Percentiles rank a stretch among this genome's conserved stretches.
These are phyloP conservation scores for Miniopterus natalensis DNA, from an alignment of 2,113 vertebrate species.

Conservation along the genomic window DNA sequence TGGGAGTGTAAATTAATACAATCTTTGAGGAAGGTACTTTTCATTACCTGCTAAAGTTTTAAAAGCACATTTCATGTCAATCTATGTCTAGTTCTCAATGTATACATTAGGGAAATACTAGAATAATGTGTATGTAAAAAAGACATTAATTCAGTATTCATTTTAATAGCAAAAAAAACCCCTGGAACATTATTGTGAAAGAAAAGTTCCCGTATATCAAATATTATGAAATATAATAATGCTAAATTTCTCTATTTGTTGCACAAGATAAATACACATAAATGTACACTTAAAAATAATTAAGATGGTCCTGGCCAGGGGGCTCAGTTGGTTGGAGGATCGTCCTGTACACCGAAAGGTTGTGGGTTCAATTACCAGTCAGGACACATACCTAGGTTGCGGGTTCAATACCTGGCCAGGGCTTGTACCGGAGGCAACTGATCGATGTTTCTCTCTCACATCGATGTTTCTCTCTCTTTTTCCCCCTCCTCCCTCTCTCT, in stretches of 20 bases:
- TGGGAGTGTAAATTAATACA: neutral
- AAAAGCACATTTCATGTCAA: slow-evolving; percentile 13
- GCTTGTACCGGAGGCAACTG: neutral
- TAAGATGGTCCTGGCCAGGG: neutral
- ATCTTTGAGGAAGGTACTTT: slow-evolving; percentile 12
- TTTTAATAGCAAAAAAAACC: neutral
- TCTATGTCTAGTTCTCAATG: neutral
- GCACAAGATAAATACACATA: neutral
- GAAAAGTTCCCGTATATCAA: neutral
- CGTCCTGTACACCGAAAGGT: neutral
- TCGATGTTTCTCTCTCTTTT: too few species aligned
- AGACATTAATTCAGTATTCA: slow-evolving; percentile 8
- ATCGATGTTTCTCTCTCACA: neutral
- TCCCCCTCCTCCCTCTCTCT: neutral
- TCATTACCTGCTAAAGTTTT: neutral
- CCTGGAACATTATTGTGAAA: neutral
- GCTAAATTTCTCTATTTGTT: neutral
- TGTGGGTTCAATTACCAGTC: too few species aligned
- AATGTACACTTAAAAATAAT: slow-evolving; percentile 40
- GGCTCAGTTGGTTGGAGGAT: neutral
- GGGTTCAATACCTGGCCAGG: neutral
- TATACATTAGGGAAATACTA: neutral
- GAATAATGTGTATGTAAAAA: neutral
- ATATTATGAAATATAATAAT: slow-evolving; percentile 13
- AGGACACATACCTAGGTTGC: too few species aligned